Conservation (phyloP, 2,888 invertebrate species). For the Troides helena region DNA sequence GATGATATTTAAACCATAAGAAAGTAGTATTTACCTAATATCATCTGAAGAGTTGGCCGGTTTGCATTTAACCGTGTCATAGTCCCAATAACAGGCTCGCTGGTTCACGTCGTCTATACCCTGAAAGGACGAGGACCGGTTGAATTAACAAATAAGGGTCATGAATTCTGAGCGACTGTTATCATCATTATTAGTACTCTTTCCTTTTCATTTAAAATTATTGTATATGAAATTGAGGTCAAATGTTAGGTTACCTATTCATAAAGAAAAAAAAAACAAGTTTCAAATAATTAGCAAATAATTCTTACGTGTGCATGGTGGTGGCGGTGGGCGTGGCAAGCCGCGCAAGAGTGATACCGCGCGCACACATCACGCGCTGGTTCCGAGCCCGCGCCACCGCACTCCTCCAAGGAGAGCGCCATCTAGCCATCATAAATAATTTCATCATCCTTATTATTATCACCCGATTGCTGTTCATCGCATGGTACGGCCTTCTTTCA, state of each 20-base stretch:
- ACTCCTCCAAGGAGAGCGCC: slow-evolving; percentile 65
- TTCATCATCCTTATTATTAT: too few species aligned
- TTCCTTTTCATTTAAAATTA: too few species aligned
- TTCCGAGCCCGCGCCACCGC: slow-evolving; percentile 47
- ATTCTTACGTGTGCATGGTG: slow-evolving; percentile 59
- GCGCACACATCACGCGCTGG: slow-evolving; percentile 85
- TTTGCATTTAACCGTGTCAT: slow-evolving; percentile 80
- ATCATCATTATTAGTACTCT: too few species aligned
- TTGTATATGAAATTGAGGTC: too few species aligned
- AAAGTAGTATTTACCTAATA: slow-evolving; percentile 52
- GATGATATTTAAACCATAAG: too few species aligned
- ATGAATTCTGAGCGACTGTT: too few species aligned
- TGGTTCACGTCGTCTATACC: slow-evolving; percentile 61
- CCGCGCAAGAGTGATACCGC: slow-evolving; percentile 91
- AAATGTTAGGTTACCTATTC: too few species aligned
- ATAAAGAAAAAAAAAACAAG: background rate
- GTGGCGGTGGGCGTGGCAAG: slow-evolving; percentile 85
- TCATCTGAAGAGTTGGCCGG: slow-evolving; percentile 69
- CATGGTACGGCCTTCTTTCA: too few species aligned
- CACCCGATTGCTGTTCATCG: too few species aligned
- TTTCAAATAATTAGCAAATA: background rate
- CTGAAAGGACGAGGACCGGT: slow-evolving; percentile 39
- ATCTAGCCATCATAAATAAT: slow-evolving; percentile 42
- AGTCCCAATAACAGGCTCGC: slow-evolving; percentile 83
- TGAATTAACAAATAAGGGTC: too few species aligned